A percentile compares a stretch with the other conserved stretches of the same genome.
phyloP scores from a whole-genome alignment of 1,140 invertebrate species.

The Euglossa dilemma region DNA sequence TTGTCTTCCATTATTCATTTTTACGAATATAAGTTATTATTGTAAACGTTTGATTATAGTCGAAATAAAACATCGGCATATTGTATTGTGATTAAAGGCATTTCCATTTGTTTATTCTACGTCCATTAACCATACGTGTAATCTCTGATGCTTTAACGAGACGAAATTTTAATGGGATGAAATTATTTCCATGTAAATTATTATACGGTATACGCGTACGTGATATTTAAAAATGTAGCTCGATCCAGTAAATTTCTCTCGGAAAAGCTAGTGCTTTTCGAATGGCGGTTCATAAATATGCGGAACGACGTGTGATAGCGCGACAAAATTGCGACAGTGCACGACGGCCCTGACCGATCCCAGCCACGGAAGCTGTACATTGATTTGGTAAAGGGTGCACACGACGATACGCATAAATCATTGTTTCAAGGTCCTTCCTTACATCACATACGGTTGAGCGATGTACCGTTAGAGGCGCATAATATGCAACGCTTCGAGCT shows the following conservation, averaged over 20 bases:
- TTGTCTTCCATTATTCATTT: too few relatives aligned
- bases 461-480: neutral
- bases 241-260: neutral
- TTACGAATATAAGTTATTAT: neutral
- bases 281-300: conserved; percentile 3
- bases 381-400: conserved; percentile 60
- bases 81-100: neutral
- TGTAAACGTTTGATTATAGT: neutral
- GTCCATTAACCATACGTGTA: neutral
- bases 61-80: neutral
- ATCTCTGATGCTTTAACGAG: neutral
- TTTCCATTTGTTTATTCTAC: neutral
- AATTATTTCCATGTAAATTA: neutral
- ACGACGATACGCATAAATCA: conserved; percentile 51
- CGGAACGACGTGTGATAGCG: conserved; percentile 2
- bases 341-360: conserved; percentile 42
- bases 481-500: neutral
- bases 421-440: conserved; percentile 64
- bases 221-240: neutral
- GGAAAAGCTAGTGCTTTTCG: neutral
- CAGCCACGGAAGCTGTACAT: conserved; percentile 59
- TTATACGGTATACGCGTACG: too few relatives aligned
- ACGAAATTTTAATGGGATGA: neutral
- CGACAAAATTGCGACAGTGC: conserved; percentile 21
- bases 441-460: neutral